Base-by-base conservation (phyloP, 92 coral and sea anemone genomes). In the Bergia sp. region DNA sequence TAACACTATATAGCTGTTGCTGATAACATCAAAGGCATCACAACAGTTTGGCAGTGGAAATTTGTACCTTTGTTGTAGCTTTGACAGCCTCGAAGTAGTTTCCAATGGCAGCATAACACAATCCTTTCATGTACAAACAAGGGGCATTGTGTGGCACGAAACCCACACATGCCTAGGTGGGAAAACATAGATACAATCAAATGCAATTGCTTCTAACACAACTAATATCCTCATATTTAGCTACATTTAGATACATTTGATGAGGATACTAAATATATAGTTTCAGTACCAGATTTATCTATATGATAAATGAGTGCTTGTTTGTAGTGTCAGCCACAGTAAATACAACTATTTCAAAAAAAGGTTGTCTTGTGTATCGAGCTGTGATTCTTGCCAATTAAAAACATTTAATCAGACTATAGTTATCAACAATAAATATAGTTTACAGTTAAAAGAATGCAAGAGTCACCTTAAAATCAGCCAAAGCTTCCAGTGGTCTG, bases 31-130 rank as follows among this genome's bases (percentile, higher is more conserved):
- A 61, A 61, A 50, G 57, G 57, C 67, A 18, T 13, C 13, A 41
- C 21, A n/a, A 73, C 15, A 75, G 9, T 38, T 38, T 43, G 44
- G 5, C 1, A 41, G 39, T 36, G 45, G 55, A 29, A 20, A 38
- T 12, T 72, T 82, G 65, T 55, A 95, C 98, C 96, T 91, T 90
- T 15, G 98, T 92, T 53, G 94, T 91, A 58, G 95, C 90, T 89
- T 90, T 95, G 21, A 95, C 98, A 82, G 96, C 94, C 64, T 95
- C 91, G 50, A 86, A 95, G 88, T 88, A 95, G 91, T 95, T 94
- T 4, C 98, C 98, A 43, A 82, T 39, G 29, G 96, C 87, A 23
- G 96, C 96, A 74, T 95, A 78, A 55, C 96, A 93, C 40, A 94
- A 77, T 15, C 95, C 98, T 76, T 91, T 90, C 98, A 93, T 92